These are phyloP conservation scores for Drosophila funebris DNA, from an alignment of 1,140 invertebrate genomes.

Conservation along the genomic window DNA sequence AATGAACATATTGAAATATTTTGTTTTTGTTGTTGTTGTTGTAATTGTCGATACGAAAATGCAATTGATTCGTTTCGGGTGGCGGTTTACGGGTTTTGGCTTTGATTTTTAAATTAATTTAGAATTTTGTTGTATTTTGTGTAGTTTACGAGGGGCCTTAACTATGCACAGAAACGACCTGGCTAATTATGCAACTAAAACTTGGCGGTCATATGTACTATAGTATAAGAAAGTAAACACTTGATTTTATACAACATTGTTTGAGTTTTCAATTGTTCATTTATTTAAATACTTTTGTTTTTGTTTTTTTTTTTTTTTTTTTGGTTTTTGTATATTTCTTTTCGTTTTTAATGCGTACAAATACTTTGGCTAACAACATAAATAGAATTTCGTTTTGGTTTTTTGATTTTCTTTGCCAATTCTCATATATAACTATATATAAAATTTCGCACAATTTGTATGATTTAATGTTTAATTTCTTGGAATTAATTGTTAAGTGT, in stretches of 20 bases:
- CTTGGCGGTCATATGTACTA: neutral
- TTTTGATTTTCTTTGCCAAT: conserved; percentile 52
- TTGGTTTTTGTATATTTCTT: conserved; percentile 4
- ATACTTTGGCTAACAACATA: conserved; percentile 67
- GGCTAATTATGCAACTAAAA: conserved; percentile 7
- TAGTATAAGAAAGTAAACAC: conserved; percentile 63
- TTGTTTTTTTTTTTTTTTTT: conserved; percentile 7
- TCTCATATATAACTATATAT: conserved; percentile 62
- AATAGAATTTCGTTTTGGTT: conserved; percentile 16
- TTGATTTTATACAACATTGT: conserved; percentile 78
- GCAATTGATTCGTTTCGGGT: conserved; percentile 39
- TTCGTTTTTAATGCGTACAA: conserved; percentile 54
- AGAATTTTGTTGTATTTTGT: conserved; percentile 27
- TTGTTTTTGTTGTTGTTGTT: conserved; percentile 48
- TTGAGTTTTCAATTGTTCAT: conserved; percentile 28
- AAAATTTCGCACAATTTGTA: conserved; percentile 48
- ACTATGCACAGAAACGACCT: conserved; percentile 18
- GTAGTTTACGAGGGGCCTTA: neutral
- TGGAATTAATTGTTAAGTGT: too few species aligned
- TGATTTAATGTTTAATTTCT: conserved; percentile 18
- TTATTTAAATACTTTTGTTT: conserved; percentile 61
- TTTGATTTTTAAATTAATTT: conserved; percentile 16
- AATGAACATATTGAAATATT: conserved; percentile 80
- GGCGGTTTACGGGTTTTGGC: neutral
- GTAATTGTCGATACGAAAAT: conserved; percentile 60